Evolutionary conservation across 1,140 invertebrate genomes (phyloP).

Genomic region (Phenacoccus solenopsis): DNA sequence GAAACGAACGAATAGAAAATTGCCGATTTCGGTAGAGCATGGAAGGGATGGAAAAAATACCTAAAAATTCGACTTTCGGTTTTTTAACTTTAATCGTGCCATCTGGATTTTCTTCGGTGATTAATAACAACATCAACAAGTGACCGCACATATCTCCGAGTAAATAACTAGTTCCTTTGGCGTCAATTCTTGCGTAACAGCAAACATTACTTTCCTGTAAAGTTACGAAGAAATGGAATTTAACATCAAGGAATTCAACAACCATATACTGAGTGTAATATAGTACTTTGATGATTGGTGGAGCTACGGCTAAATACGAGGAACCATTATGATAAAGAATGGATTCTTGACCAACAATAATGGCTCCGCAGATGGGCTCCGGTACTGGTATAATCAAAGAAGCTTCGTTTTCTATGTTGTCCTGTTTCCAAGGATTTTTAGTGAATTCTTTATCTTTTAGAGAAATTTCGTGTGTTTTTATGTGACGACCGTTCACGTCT

Average conservation of each 20-base stretch:
- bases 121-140: slow-evolving; percentile 91
- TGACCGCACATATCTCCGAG: slow-evolving; percentile 90
- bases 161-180: slow-evolving; percentile 78
- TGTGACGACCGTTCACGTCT: slow-evolving; percentile 82
- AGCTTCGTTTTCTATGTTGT: slow-evolving; percentile 95
- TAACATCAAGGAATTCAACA: not conserved
- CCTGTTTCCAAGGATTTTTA: slow-evolving; percentile 93
- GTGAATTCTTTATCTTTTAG: slow-evolving; percentile 90
- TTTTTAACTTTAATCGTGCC: slow-evolving; percentile 67
- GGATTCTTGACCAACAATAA: slow-evolving; percentile 94
- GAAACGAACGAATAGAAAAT: too few species aligned
- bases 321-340: slow-evolving; percentile 94
- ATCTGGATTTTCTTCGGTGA: slow-evolving; percentile 67
- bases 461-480: slow-evolving; percentile 94
- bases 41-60: slow-evolving; percentile 39
- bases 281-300: slow-evolving; percentile 73
- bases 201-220: slow-evolving; percentile 81
- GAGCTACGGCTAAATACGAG: slow-evolving; percentile 80
- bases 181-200: slow-evolving; percentile 89
- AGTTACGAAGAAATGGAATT: too few species aligned
- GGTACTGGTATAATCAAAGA: slow-evolving; percentile 92
- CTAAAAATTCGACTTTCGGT: slow-evolving; percentile 83
- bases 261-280: not conserved
- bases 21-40: too few species aligned
- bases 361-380: slow-evolving; percentile 81